A percentile compares a stretch with the other conserved stretches of the same genome.
These are phyloP conservation scores for Amorpha juglandis DNA, from an alignment of 2,888 invertebrate species.

Conservation along the genomic window DNA sequence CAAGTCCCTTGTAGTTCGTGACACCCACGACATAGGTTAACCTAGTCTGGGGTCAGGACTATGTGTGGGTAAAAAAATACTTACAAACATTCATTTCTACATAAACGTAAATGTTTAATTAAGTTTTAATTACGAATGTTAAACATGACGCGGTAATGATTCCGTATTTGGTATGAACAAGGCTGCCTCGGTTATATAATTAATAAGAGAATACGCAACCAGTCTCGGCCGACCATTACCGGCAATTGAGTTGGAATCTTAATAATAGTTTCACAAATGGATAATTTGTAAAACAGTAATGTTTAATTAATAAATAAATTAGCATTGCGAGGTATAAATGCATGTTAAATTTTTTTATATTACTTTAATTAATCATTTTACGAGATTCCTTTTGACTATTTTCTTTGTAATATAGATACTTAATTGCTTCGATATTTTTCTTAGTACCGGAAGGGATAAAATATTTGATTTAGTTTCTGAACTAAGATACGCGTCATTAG, in stretches of 20 bases:
- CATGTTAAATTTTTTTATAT: background rate
- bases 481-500: too few species aligned
- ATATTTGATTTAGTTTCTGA: too few species aligned
- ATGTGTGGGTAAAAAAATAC: too few species aligned
- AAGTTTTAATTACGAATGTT: background rate
- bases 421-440: too few species aligned
- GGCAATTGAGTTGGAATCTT: conserved; percentile 18
- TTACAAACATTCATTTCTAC: too few species aligned
- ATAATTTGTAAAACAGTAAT: conserved; percentile 11
- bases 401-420: too few species aligned
- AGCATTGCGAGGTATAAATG: conserved; percentile 6
- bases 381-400: background rate
- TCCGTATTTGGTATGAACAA: background rate
- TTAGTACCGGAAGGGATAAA: too few species aligned
- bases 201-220: background rate
- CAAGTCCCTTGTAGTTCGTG: too few species aligned
- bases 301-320: conserved; percentile 20
- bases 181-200: background rate
- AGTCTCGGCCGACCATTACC: conserved; percentile 2
- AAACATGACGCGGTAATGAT: background rate
- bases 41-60: too few species aligned
- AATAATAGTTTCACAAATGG: conserved; percentile 12
- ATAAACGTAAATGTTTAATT: background rate
- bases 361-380: background rate
- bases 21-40: too few species aligned